A percentile compares a stretch with the other conserved stretches of the same genome.
These are phyloP conservation scores for Vipera latastei DNA, from an alignment of 2,797 vertebrate species.

Conservation along the genomic window DNA sequence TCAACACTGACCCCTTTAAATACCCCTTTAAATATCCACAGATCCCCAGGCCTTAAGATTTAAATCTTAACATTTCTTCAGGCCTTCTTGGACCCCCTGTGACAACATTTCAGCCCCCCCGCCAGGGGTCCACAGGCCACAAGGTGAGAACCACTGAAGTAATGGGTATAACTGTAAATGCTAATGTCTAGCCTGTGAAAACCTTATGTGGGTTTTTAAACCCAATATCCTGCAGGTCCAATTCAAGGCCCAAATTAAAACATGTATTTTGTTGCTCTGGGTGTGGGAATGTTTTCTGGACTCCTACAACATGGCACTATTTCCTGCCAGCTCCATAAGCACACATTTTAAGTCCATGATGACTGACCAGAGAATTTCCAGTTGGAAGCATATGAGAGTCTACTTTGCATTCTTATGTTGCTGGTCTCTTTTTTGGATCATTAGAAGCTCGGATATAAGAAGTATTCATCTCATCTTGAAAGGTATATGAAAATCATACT, in stretches of 20 bases:
- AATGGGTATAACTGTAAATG: neutral
- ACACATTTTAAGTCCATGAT: neutral
- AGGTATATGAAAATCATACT: neutral
- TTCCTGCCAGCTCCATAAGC: neutral
- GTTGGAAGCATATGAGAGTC: neutral
- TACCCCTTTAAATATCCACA: neutral
- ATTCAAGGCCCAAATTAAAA: neutral
- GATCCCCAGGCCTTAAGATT: neutral
- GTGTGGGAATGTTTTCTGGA: neutral
- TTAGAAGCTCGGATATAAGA: accelerated
- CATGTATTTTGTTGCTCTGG: neutral
- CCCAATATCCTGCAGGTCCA: neutral
- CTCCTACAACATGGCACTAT: neutral
- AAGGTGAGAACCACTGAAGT: neutral
- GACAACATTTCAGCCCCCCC: neutral
- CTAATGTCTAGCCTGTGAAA: neutral
- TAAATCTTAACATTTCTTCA: neutral
- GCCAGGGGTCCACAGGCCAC: neutral
- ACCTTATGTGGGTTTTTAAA: neutral
- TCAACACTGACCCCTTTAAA: neutral
- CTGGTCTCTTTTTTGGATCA: neutral
- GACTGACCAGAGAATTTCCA: neutral
- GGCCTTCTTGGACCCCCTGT: accelerated
- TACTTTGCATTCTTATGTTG: neutral
- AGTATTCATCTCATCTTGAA: neutral